phyloP scores from a whole-genome alignment of 1,140 invertebrate genomes.

The Popillia japonica region DNA sequence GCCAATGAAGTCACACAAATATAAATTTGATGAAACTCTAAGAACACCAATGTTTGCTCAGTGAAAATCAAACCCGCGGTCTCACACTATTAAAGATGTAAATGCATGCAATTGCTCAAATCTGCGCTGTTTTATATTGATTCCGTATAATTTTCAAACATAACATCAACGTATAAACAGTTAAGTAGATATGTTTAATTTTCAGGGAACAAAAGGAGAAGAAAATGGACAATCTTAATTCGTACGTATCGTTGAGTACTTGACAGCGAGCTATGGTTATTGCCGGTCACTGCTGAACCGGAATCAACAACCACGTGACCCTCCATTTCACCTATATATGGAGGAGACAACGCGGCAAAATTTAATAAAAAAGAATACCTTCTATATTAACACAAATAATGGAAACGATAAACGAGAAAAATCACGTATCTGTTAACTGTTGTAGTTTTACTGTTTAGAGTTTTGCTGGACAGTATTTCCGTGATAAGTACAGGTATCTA shows the following conservation, averaged over 20 bases:
- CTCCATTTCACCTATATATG: constrained; percentile 13
- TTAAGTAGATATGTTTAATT: constrained; percentile 30
- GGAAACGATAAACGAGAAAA: constrained; percentile 16
- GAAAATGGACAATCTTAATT: constrained; percentile 75
- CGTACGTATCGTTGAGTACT: constrained; percentile 59
- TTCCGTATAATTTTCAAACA: neutral
- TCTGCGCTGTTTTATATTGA: neutral
- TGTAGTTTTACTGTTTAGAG: constrained; percentile 54
- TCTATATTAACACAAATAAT: constrained; percentile 33
- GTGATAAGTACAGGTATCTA: constrained; percentile 52
- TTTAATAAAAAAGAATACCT: neutral
- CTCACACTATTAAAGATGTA: neutral
- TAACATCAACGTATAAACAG: neutral
- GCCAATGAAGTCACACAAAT: too few species aligned
- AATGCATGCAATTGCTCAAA: constrained; percentile 9
- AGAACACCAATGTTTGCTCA: too few species aligned
- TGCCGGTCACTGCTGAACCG: constrained; percentile 53
- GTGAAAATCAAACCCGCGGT: too few species aligned
- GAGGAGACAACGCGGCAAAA: neutral
- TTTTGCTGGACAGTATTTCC: constrained; percentile 50
- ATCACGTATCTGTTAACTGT: constrained; percentile 53
- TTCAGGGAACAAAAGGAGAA: constrained; percentile 74
- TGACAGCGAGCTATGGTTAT: constrained; percentile 57
- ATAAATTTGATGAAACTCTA: too few species aligned
- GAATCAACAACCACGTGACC: neutral